Percentiles rank a stretch among this genome's conserved stretches.
Evolutionary conservation across 2,113 vertebrate genomes (phyloP).

Genomic region (Hemibagrus wyckioides): DNA sequence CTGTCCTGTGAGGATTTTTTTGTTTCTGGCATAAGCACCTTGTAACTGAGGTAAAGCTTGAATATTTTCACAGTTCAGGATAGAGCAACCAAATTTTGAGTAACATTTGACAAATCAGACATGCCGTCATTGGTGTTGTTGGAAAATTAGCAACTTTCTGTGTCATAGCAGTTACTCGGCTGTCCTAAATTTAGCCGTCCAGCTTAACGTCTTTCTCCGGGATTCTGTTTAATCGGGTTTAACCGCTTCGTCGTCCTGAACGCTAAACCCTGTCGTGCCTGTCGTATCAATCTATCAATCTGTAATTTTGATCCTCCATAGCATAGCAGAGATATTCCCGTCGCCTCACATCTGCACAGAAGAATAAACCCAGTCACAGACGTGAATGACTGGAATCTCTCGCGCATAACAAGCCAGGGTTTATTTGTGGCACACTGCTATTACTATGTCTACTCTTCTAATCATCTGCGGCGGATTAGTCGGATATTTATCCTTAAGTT

Average conservation of each 20-base stretch:
- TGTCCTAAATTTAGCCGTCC: not conserved
- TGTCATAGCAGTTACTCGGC: not conserved
- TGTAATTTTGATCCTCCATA: constrained; percentile 50
- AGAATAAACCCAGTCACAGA: constrained; percentile 51
- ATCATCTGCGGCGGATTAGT: constrained; percentile 42
- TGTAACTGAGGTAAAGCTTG: not conserved
- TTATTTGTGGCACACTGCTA: constrained; percentile 46
- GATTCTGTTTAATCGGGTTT: constrained; percentile 44
- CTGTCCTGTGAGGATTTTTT: not conserved
- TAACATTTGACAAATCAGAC: not conserved
- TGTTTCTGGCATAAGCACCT: not conserved
- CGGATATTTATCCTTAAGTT: constrained; percentile 50
- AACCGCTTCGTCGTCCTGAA: constrained; percentile 46
- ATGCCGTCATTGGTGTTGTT: too few species aligned
- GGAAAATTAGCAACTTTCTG: not conserved
- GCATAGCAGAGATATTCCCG: constrained; percentile 36
- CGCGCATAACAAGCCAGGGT: constrained; percentile 40
- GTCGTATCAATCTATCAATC: constrained; percentile 56
- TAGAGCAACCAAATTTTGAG: not conserved
- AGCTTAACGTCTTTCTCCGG: not conserved
- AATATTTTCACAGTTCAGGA: not conserved
- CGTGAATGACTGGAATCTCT: constrained; percentile 43
- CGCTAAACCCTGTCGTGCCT: constrained; percentile 52
- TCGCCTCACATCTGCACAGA: not conserved
- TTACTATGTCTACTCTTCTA: constrained; percentile 18